Evolutionary conservation across 1,140 invertebrate genomes (phyloP).

Genomic region (Philotrypesis tridentata): DNA sequence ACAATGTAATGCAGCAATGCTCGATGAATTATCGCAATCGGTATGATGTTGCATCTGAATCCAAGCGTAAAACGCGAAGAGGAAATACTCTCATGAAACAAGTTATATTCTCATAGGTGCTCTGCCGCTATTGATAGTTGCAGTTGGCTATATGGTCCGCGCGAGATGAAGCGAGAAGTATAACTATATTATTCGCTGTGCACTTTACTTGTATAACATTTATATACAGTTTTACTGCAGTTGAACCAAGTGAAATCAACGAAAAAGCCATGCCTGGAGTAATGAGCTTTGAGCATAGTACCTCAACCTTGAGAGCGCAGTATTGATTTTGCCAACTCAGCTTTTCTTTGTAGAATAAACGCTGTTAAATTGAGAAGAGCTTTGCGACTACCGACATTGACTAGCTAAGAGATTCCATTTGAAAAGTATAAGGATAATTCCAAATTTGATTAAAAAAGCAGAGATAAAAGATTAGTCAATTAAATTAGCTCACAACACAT

Average conservation of each 20-base stretch:
- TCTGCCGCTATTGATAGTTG: neutral
- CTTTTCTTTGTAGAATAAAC: no score
- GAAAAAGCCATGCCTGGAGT: neutral
- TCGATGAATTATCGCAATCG: neutral
- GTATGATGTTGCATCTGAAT: neutral
- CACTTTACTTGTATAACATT: no score
- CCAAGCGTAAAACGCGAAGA: constrained; percentile 6
- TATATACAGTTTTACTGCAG: neutral
- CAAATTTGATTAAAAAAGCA: no score
- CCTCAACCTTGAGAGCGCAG: neutral
- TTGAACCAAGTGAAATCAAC: constrained; percentile 12
- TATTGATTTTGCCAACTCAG: no score
- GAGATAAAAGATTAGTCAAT: no score
- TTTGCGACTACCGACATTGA: no score
- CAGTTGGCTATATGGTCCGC: neutral
- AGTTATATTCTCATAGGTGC: neutral
- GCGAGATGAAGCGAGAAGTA: neutral
- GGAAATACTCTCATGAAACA: neutral
- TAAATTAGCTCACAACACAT: no score
- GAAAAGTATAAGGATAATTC: no score
- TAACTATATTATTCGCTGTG: neutral
- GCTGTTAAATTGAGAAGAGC: no score
- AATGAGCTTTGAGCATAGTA: constrained; percentile 12
- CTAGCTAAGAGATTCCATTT: no score
- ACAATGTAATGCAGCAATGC: neutral